phyloP scores from a whole-genome alignment of 1,140 invertebrate species.

The Drosophila ambigua region DNA sequence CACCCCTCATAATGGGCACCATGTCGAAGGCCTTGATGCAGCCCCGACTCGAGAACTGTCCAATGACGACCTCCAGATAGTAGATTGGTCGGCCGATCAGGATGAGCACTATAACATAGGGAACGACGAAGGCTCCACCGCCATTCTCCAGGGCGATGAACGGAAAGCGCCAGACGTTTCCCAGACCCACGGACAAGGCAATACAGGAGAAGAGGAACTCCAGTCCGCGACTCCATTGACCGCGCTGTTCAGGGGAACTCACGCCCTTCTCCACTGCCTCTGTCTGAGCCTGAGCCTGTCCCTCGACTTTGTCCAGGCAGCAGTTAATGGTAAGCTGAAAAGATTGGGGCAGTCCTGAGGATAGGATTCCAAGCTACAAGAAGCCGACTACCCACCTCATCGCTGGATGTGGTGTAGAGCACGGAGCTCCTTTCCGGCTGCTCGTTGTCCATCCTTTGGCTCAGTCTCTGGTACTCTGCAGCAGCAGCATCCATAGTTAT shows the following conservation, averaged over 20 bases:
- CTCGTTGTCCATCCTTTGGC: constrained; percentile 13
- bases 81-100: constrained; percentile 93
- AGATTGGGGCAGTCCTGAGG: background rate
- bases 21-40: constrained; percentile 86
- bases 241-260: constrained; percentile 8
- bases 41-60: constrained; percentile 88
- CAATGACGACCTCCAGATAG: constrained; percentile 91
- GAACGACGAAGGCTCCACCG: constrained; percentile 91
- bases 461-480: constrained; percentile 47
- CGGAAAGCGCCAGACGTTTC: constrained; percentile 93
- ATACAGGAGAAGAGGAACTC: constrained; percentile 94
- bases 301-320: too few species aligned
- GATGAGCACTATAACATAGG: constrained; percentile 90
- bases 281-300: constrained; percentile 1
- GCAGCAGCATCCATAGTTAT: constrained; percentile 53
- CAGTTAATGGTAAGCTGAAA: constrained; percentile 26
- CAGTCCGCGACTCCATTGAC: constrained; percentile 88
- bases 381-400: constrained; percentile 10
- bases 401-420: constrained; percentile 42
- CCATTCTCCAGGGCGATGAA: constrained; percentile 91
- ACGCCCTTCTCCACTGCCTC: too few species aligned
- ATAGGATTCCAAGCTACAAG: too few species aligned
- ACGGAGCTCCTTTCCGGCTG: constrained; percentile 5
- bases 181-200: constrained; percentile 92
- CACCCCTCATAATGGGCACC: constrained; percentile 86